Conservation (phyloP, 2,888 invertebrate species). For the Pristionchus entomophagus region DNA sequence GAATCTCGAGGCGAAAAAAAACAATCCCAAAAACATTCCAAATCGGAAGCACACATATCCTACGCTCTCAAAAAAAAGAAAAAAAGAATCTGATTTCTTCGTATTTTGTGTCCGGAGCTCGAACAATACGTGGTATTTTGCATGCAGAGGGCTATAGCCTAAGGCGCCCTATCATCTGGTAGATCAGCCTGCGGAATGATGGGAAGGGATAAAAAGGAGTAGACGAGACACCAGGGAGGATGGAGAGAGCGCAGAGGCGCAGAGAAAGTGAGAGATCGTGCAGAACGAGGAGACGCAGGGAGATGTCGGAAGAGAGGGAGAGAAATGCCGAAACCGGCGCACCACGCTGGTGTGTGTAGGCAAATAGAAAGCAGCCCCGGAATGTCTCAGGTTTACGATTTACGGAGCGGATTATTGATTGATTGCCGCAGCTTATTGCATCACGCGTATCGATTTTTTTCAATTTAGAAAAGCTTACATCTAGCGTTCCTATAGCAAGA, state of each 20-base stretch:
- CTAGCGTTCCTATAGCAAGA: no score
- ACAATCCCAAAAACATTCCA: no score
- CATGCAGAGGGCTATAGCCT: no score
- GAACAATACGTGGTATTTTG: no score
- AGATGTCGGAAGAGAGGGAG: neutral
- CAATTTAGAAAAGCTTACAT: no score
- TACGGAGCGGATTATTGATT: constrained; percentile 28
- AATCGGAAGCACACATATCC: no score
- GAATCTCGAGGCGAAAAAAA: no score
- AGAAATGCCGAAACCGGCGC: constrained; percentile 35
- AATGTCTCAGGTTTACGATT: constrained; percentile 38
- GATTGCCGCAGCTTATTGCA: neutral
- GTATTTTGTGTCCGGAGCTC: no score
- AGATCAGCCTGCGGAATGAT: neutral
- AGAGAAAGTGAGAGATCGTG: constrained; percentile 46
- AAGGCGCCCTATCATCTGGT: constrained; percentile 13
- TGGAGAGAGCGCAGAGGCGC: constrained; percentile 31
- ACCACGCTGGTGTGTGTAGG: constrained; percentile 31
- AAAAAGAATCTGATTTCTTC: no score
- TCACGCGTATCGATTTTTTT: no score
- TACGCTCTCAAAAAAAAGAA: no score
- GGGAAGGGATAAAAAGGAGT: constrained; percentile 16
- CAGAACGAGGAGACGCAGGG: neutral
- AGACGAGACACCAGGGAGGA: constrained; percentile 2
- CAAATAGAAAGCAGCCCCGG: constrained; percentile 32